These are phyloP conservation scores for Platyrinchus mystaceus DNA, from an alignment of 2,797 vertebrate genomes.

Conservation along the genomic window DNA sequence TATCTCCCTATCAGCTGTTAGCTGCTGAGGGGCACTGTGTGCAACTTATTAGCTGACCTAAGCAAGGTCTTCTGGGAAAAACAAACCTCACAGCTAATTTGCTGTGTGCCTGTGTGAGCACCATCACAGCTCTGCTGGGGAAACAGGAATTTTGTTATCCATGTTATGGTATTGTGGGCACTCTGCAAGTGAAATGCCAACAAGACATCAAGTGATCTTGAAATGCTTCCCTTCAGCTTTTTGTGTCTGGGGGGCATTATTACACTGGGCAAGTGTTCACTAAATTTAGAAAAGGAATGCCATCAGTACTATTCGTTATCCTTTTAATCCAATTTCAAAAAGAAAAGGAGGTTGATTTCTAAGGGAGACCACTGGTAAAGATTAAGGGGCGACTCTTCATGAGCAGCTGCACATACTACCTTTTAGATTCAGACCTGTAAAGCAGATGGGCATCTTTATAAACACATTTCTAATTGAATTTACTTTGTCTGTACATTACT, in stretches of 20 bases:
- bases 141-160: background rate
- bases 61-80: background rate
- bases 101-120: background rate
- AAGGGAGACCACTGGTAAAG: background rate
- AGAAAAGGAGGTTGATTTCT: conserved; percentile 30
- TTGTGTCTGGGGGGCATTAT: background rate
- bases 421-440: background rate
- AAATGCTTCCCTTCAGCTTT: background rate
- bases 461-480: background rate
- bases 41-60: conserved; percentile 14
- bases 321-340: background rate
- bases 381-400: background rate
- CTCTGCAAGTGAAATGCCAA: background rate
- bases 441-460: background rate
- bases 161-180: background rate
- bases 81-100: background rate
- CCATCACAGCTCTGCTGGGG: background rate
- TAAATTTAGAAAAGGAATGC: background rate
- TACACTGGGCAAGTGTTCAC: background rate
- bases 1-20: background rate
- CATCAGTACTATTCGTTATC: background rate
- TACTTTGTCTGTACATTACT: background rate
- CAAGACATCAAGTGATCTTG: background rate
- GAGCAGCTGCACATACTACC: background rate
- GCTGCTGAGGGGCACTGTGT: background rate